Evolutionary conservation across 2,113 vertebrate species (phyloP).

Genomic region (Cyanoliseus patagonus): DNA sequence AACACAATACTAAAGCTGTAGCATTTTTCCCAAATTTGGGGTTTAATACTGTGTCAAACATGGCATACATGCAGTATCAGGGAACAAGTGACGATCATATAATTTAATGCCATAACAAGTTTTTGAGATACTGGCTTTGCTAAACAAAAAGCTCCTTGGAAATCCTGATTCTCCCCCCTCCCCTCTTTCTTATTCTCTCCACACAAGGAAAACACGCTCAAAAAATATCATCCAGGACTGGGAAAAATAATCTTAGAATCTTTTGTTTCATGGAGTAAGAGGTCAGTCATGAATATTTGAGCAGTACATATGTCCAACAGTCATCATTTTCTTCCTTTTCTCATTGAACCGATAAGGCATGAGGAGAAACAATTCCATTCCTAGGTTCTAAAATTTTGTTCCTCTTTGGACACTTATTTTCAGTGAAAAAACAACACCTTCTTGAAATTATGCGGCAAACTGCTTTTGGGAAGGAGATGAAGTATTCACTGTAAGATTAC

Average conservation of each 20-base stretch:
- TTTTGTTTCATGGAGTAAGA: slow-evolving; percentile 31
- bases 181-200: background rate
- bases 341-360: background rate
- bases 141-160: background rate
- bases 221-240: background rate
- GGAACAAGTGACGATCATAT: background rate
- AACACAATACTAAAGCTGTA: slow-evolving; percentile 34
- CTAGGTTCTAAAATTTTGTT: slow-evolving; percentile 28
- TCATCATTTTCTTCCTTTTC: slow-evolving; percentile 34
- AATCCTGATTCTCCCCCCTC: background rate
- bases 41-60: slow-evolving; percentile 13
- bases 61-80: slow-evolving; percentile 4
- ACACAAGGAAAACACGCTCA: background rate
- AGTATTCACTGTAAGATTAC: background rate
- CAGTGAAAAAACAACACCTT: background rate
- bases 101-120: background rate
- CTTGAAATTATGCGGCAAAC: background rate
- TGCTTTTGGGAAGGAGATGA: slow-evolving; percentile 18
- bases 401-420: slow-evolving; percentile 46
- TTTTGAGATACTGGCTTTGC: slow-evolving; percentile 36
- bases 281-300: background rate
- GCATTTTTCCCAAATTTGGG: background rate
- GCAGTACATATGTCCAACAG: slow-evolving; percentile 4
- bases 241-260: background rate
- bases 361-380: slow-evolving; percentile 25